Evolutionary conservation across 2,888 invertebrate species (phyloP).

Genomic region (Dicycla oo): DNA sequence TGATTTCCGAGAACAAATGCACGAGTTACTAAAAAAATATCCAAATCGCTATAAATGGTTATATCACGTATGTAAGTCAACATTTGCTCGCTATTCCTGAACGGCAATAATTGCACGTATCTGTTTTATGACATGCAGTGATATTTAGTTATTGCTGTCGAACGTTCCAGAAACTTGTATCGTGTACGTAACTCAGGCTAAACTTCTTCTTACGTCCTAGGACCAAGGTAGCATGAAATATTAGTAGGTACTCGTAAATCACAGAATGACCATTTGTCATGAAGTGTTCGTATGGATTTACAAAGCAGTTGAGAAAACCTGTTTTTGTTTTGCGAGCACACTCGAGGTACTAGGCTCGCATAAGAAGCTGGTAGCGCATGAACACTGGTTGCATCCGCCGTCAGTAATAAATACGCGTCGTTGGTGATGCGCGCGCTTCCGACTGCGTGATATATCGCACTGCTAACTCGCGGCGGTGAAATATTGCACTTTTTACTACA

Average conservation of each 20-base stretch:
- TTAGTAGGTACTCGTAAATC: neutral
- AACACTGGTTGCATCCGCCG: conserved; percentile 9
- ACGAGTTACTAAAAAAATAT: no score
- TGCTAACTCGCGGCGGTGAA: neutral
- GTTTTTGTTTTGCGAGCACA: neutral
- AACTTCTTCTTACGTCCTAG: neutral
- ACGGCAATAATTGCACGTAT: neutral
- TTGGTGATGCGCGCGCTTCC: conserved; percentile 7
- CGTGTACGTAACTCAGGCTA: neutral
- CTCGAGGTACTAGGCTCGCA: neutral
- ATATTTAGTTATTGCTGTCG: neutral
- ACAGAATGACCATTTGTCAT: neutral
- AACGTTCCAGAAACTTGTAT: neutral
- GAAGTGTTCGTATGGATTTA: neutral
- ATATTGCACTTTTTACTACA: neutral
- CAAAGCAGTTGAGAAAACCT: neutral
- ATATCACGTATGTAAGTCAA: neutral
- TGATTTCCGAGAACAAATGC: no score
- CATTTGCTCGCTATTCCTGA: no score
- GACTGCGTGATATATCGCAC: neutral
- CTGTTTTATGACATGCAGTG: neutral
- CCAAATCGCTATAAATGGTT: no score
- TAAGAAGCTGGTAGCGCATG: neutral
- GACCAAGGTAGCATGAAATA: neutral
- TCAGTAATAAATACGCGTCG: conserved; percentile 3